A percentile compares a stretch with the other conserved stretches of the same genome.
Conservation (phyloP, 2,797 vertebrate genomes). For the Streptopelia turtur region DNA sequence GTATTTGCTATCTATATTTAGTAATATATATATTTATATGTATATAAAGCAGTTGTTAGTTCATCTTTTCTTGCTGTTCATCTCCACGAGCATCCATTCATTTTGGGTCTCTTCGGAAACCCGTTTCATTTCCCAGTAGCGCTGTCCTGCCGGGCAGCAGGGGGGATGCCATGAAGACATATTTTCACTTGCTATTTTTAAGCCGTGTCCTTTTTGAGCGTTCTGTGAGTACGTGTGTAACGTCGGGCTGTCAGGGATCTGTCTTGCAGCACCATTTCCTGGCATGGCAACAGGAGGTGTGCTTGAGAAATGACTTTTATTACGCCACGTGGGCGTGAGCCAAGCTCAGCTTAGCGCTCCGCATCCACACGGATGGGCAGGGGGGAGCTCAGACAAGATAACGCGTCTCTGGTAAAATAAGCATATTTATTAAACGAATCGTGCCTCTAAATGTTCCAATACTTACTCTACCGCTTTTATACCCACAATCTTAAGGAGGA, state of each 20-base stretch:
- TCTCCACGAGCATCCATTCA: background rate
- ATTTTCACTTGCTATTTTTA: slow-evolving; percentile 37
- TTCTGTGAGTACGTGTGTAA: background rate
- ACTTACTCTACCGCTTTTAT: background rate
- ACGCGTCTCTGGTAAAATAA: background rate
- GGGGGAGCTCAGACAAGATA: accelerated
- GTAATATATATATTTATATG: no score
- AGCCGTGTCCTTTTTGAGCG: background rate
- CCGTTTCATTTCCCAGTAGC: background rate
- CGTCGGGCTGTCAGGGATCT: background rate
- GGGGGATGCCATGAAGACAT: background rate
- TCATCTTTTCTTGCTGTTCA: background rate
- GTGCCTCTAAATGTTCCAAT: background rate
- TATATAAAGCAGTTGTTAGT: background rate
- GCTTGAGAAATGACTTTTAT: background rate
- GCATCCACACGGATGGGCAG: background rate
- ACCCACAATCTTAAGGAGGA: background rate
- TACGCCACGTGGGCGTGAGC: background rate
- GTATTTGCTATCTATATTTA: background rate
- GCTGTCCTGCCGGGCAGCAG: background rate
- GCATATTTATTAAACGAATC: background rate
- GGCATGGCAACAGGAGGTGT: background rate
- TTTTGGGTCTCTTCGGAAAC: background rate
- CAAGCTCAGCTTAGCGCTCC: background rate
- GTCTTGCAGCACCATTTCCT: background rate